Conservation (phyloP, 2,113 vertebrate genomes). For the Oryzias woworae region DNA sequence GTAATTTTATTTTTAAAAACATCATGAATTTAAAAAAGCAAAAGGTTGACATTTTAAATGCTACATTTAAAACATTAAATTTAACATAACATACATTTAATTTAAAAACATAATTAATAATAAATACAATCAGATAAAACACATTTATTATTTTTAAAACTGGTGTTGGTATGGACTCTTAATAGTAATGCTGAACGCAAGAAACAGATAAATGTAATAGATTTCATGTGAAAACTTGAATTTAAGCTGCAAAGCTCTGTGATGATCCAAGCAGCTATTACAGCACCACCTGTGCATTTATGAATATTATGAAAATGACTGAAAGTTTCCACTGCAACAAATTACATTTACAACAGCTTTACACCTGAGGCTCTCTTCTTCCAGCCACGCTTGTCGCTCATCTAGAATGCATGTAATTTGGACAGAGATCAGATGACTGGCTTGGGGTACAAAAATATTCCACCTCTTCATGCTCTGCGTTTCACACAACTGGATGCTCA, state of each 20-base stretch:
- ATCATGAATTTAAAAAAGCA: too few relatives aligned
- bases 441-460: neutral
- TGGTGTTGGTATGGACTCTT: too few relatives aligned
- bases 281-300: too few relatives aligned
- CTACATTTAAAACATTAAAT: neutral
- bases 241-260: too few relatives aligned
- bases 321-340: slow-evolving; percentile 7
- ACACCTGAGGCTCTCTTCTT: slow-evolving; percentile 3
- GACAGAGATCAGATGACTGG: slow-evolving; percentile 17
- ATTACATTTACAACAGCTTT: slow-evolving; percentile 15
- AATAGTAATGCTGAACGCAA: too few relatives aligned
- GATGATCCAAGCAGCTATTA: too few relatives aligned
- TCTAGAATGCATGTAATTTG: slow-evolving; percentile 1
- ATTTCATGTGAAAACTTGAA: too few relatives aligned
- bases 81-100: too few relatives aligned
- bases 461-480: neutral
- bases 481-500: neutral
- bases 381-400: neutral
- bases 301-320: neutral
- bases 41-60: neutral
- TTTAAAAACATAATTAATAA: too few relatives aligned
- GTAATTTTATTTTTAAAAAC: too few relatives aligned
- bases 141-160: neutral
- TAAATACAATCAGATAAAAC: too few relatives aligned
- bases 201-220: too few relatives aligned